Base-by-base conservation (phyloP, 2,797 vertebrate genomes). In the Protosalanx chinensis region DNA sequence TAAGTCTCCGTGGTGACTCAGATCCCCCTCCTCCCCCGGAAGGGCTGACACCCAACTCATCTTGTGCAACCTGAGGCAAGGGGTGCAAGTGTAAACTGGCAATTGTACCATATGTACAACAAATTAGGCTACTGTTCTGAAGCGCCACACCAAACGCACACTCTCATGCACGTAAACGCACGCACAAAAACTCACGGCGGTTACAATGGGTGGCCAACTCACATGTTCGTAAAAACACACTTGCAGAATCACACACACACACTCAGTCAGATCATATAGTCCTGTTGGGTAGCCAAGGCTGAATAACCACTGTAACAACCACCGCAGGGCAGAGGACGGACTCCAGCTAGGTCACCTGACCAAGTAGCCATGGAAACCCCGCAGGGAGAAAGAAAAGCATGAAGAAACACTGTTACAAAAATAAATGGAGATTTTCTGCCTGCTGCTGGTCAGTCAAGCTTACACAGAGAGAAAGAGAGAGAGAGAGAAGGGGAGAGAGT, bases 351-450 rank as follows among this genome's bases (percentile, higher is more conserved):
- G 87, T 89, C 88, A 90, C 82, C 83, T 91, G 88, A 92, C 86
- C 77, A 79, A 82, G 84, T 91, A 87, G 79, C 87, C 88, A 90
- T 91, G 81, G 87, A 89, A 91, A 89, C 81, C 85, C 86, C 0
- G 69, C 74, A 79, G 84, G 81, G 80, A 81, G 68, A 81, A 81
- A 32, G 61, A 84, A 27, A 58, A 75, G 71, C 67, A 75, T 67
- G 64, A 73, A 83, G 56, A 82, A 82, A 76, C 85, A 85, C 74
- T 84, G 81, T 88, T 88, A 87, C 81, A 84, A 88, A 90, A 91
- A 88, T 88, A 91, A 92, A 91, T 90, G 79, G 82, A 85, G 84
- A 88, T 92, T 83, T 91, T 91, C 83, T 91, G 85, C 79, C 84
- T 89, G 85, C 81, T 91, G 85, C 84, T 81, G 83, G 87, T 88